Conservation (phyloP, 2,888 invertebrate species). For the Aquatica leii region DNA sequence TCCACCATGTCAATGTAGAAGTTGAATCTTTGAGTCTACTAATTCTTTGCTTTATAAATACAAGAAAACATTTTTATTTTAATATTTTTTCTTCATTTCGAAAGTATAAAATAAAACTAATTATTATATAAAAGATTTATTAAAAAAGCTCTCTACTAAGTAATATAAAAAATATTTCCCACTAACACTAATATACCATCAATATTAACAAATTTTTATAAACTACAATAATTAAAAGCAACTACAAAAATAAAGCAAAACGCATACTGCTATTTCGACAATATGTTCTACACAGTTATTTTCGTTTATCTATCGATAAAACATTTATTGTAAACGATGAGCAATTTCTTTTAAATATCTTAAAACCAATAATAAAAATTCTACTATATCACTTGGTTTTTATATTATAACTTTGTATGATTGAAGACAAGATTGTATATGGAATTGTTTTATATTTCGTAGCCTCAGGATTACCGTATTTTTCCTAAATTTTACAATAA, state of each 20-base stretch:
- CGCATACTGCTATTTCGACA: constrained; percentile 11
- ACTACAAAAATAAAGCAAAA: constrained; percentile 20
- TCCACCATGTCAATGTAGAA: no score
- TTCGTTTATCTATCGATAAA: neutral
- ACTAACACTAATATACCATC: constrained; percentile 23
- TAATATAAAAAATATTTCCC: constrained; percentile 37
- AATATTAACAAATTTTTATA: constrained; percentile 31
- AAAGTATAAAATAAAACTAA: no score
- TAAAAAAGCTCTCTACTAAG: constrained; percentile 18
- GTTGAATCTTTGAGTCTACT: no score
- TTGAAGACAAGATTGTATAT: no score
- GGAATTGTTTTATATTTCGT: no score
- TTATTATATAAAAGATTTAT: constrained; percentile 10
- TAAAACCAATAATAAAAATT: neutral
- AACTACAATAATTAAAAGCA: constrained; percentile 32
- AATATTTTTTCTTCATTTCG: no score
- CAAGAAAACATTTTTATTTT: no score
- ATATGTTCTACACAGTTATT: neutral
- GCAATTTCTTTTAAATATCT: neutral
- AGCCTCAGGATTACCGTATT: no score
- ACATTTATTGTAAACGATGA: neutral
- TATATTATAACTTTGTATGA: no score
- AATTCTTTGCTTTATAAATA: no score
- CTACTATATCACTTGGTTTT: neutral
- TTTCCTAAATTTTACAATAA: no score